Conservation (phyloP, 2,113 vertebrate genomes). For the Ochotona princeps region DNA sequence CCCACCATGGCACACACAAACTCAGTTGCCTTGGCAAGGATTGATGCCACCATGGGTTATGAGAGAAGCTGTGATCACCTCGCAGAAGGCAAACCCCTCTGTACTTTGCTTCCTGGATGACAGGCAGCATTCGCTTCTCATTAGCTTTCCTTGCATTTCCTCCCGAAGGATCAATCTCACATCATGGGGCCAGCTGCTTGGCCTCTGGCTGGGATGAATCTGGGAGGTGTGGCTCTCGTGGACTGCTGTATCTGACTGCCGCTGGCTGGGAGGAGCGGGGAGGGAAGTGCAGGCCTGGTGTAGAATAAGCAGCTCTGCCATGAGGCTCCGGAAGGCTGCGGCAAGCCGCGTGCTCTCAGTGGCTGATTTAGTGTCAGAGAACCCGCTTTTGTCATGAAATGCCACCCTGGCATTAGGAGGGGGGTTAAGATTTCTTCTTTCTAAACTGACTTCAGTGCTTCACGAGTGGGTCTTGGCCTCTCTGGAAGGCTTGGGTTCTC, state of each 20-base stretch:
- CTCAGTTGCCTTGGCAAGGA: slow-evolving; percentile 61
- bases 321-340: slow-evolving; percentile 41
- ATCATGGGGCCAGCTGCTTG: slow-evolving; percentile 63
- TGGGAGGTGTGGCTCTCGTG: slow-evolving; percentile 62
- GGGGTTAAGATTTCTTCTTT: neutral
- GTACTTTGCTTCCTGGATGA: slow-evolving; percentile 85
- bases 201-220: slow-evolving; percentile 83
- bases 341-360: neutral
- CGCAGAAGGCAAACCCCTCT: slow-evolving; percentile 85
- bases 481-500: neutral
- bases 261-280: slow-evolving; percentile 43
- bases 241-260: slow-evolving; percentile 60
- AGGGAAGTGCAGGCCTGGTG: slow-evolving; percentile 61
- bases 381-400: slow-evolving; percentile 28
- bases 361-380: slow-evolving; percentile 62
- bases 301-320: slow-evolving; percentile 70
- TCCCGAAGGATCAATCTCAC: slow-evolving; percentile 84
- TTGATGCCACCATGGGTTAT: slow-evolving; percentile 83
- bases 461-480: neutral
- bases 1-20: neutral
- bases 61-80: slow-evolving; percentile 86
- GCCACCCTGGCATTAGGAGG: neutral
- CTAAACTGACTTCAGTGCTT: neutral
- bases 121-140: slow-evolving; percentile 85
- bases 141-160: slow-evolving; percentile 84